Conservation (phyloP, 1,140 invertebrate species). For the Platorchestia sp. region DNA sequence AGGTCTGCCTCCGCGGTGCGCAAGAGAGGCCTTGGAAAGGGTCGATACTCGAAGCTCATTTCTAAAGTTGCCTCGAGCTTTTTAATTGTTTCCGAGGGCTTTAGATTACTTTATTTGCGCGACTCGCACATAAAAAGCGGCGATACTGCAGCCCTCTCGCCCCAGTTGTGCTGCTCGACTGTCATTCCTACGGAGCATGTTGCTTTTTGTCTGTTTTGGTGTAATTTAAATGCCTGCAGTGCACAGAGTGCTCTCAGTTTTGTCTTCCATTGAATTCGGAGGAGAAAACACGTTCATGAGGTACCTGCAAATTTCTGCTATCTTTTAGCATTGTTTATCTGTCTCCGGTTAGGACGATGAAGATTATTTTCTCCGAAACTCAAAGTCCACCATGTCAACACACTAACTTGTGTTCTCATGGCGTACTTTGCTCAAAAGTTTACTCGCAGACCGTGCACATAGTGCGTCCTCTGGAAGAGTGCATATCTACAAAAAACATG, state of each 20-base stretch:
- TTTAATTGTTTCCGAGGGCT: slow-evolving; percentile 45
- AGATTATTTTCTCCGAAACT: too few relatives aligned
- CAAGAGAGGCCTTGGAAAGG: neutral
- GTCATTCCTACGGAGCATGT: neutral
- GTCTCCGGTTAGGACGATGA: too few relatives aligned
- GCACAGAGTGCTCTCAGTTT: neutral
- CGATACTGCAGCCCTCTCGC: neutral
- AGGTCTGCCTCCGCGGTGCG: neutral
- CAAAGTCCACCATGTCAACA: too few relatives aligned
- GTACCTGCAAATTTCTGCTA: neutral
- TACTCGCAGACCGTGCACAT: too few relatives aligned
- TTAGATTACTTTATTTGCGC: slow-evolving; percentile 40
- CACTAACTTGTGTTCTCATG: too few relatives aligned
- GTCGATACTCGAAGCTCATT: slow-evolving; percentile 33
- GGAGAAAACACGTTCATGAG: neutral
- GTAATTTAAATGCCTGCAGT: neutral
- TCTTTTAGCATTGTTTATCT: too few relatives aligned
- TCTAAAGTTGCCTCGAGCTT: slow-evolving; percentile 34
- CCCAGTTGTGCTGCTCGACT: neutral
- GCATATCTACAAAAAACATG: too few relatives aligned
- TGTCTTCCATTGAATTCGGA: neutral
- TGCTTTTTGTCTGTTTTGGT: neutral
- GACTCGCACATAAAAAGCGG: neutral
- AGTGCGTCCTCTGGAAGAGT: too few relatives aligned
- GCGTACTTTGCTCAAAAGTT: too few relatives aligned